These are phyloP conservation scores for Lagenorhynchus albirostris DNA, from an alignment of 2,113 vertebrate genomes.

Conservation along the genomic window DNA sequence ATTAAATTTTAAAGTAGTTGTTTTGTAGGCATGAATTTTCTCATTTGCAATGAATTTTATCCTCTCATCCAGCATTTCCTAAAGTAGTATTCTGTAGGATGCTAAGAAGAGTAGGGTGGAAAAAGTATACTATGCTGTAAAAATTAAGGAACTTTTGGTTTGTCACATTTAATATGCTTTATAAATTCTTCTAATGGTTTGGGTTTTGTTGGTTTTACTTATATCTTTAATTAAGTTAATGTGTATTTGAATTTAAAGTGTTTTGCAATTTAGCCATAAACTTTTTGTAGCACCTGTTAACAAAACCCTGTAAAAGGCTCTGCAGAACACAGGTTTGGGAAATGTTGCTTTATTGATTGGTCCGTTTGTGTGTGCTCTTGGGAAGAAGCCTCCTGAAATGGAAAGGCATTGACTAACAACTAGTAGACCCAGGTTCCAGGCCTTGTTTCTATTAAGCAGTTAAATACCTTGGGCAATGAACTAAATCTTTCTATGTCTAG, in stretches of 20 bases:
- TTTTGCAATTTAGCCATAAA: background rate
- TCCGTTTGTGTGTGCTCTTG: background rate
- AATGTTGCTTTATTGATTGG: background rate
- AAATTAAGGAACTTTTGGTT: background rate
- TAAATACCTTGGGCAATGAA: background rate
- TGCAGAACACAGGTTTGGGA: background rate
- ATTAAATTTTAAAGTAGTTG: conserved; percentile 36
- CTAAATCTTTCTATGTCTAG: background rate
- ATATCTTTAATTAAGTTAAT: background rate
- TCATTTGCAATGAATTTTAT: background rate
- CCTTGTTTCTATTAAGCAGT: background rate
- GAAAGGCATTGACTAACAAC: background rate
- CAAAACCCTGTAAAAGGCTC: background rate
- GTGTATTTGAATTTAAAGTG: background rate
- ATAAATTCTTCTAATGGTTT: background rate
- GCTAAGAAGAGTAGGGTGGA: background rate
- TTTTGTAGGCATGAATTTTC: conserved; percentile 9
- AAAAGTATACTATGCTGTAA: background rate
- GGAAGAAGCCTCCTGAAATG: background rate
- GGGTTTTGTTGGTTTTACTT: background rate
- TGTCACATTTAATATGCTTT: background rate
- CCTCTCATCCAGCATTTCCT: background rate
- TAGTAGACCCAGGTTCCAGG: background rate
- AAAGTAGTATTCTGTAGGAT: background rate
- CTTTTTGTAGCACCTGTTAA: background rate